Conservation (phyloP, 2,113 vertebrate species). For the Scopus umbretta region DNA sequence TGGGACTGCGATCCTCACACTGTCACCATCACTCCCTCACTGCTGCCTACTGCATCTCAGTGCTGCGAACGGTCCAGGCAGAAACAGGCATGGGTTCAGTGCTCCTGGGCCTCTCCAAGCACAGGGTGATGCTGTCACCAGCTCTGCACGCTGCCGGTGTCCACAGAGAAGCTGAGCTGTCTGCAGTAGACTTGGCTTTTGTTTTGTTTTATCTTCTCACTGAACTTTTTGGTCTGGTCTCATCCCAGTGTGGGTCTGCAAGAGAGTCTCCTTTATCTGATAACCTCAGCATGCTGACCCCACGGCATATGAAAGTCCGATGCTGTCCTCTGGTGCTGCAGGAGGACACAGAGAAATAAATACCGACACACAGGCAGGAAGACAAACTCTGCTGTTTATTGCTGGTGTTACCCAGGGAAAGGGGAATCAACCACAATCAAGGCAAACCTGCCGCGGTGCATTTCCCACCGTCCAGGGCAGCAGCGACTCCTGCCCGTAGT, state of each 20-base stretch:
- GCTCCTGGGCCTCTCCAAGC: neutral
- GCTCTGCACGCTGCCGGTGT: neutral
- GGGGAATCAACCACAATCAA: fast-evolving
- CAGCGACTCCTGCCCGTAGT: fast-evolving
- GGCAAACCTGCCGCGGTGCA: fast-evolving
- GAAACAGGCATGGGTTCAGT: neutral
- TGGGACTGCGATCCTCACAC: neutral
- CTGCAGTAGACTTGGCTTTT: neutral
- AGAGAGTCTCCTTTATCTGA: neutral
- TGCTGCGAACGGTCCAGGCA: neutral
- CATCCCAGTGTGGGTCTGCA: neutral
- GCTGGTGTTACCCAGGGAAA: too few species aligned
- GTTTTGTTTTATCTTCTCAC: neutral
- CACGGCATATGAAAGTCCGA: too few species aligned
- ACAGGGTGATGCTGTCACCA: neutral
- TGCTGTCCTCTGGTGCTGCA: neutral
- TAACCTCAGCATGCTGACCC: too few species aligned
- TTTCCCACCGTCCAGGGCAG: neutral
- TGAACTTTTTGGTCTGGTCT: neutral
- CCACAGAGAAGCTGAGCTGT: too few species aligned
- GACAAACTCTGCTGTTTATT: neutral
- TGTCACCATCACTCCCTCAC: neutral
- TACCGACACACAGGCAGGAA: neutral
- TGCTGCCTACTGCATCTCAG: neutral
- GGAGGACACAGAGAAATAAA: neutral